Base-by-base conservation (phyloP, 2,888 invertebrate genomes). In the Acrocyrtus sp. region DNA sequence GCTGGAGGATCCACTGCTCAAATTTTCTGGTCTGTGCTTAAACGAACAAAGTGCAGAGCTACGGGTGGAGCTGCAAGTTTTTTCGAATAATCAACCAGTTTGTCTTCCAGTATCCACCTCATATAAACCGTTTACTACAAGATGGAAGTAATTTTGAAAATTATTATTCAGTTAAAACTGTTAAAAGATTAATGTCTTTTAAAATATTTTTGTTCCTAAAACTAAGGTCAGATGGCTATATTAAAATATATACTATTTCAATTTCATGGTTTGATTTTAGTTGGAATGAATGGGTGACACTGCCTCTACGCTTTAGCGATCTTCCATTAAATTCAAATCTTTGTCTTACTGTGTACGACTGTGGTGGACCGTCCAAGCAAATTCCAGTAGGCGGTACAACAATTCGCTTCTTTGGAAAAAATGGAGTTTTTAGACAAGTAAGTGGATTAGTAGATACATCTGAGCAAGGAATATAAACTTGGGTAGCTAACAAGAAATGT, bases 211-310 rank as follows among this genome's bases (percentile, higher is more conserved):
- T n/a, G n/a, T n/a, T n/a, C n/a, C n/a, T n/a, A n/a, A n/a, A n/a
- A n/a, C n/a, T 62, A 39, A 39, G 12, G 8, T 39, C 8, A 39
- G 39, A 12, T 39, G 39, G 39, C 39, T 6, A 39, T 39, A 39
- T 39, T 39, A 12, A 39, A 12, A 10, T 10, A 39, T 10, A 39
- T 39, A 17, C 17, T 53, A 19, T 72, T 67, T 66, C 6, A 45
- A 58, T n/a, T 74, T 58, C 8, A 22, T 21, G 21, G 24, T 57
- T 34, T 12, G 53, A 24, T 12, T 47, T 21, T 83, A 96, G 96
- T 83, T 98, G 98, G 98, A 98, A 97, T 84, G 97, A 98, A 85
- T 98, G 98, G 97, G 88, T 98, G 34, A 91, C 90, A 0, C 86
- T 98, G 65, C 97, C 98, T 0, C 88, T 98, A 34, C 91, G 91